Evolutionary conservation across 1,140 invertebrate genomes (phyloP), one percentile per base, ranked within the genome.

Genomic region (Philaenus spumarius): DNA sequence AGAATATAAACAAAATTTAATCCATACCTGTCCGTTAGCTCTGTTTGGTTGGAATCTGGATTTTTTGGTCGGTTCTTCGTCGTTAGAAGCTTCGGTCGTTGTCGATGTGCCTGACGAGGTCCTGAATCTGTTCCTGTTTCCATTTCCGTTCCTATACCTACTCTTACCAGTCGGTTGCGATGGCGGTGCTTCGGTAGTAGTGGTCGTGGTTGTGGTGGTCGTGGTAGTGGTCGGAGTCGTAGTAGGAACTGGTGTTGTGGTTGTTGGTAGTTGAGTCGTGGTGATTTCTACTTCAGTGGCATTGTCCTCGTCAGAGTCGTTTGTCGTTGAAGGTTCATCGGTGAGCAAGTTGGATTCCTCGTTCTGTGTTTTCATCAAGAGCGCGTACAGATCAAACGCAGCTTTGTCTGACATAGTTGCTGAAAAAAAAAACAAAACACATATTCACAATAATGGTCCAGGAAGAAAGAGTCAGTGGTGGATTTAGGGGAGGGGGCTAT

Each of bases 351-450:
- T 65, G 22, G 62, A 50, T 35, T 73, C 69, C 24, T 87, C 87
- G 62, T 81, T 86, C 40, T 85, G 84, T n/a, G 84, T 84, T 65
- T 81, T 79, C 39, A 76, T 75, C 12, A 87, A 73, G 62, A 87
- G 84, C 0, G 87, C 87, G 62, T 90, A 90, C 15, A 90, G 71
- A 66, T 90, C 87, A 14, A 89, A 73, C 12, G 87, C 87, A 0
- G 86, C 86, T 72, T 90, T 89, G 64, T 89, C 84, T 2, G 68
- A 65, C 85, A 89, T 88, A 0, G 58, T 62, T 66, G 45, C 24
- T 42, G 40, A 20, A 15, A n/a, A n/a, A n/a, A n/a, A n/a, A n/a
- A n/a, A n/a, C n/a, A n/a, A n/a, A n/a, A n/a, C n/a, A n/a, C n/a
- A n/a, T n/a, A n/a, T n/a, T n/a, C n/a, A n/a, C n/a, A n/a, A n/a